These are phyloP conservation scores for Cassiopea xamachana DNA, from an alignment of 30 jellyfish, hydroid and myxozoan genomes.

Conservation along the genomic window DNA sequence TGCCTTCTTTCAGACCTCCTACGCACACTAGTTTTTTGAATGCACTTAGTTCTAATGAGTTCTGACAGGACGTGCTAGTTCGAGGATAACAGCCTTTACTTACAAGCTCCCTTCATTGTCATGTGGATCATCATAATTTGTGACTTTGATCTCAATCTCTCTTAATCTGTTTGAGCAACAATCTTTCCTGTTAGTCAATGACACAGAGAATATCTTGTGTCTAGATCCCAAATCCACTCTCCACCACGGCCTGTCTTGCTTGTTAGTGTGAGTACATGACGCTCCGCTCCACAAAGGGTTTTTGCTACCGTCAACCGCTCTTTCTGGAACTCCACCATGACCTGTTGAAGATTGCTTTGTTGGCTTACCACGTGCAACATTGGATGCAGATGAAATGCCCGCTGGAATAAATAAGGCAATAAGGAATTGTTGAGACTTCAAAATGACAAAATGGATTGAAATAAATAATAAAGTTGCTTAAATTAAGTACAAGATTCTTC, in stretches of 20 bases:
- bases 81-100: too few relatives aligned
- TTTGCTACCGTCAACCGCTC: slow-evolving; percentile 62
- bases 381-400: neutral
- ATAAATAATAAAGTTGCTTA: too few relatives aligned
- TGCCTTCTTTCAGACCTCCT: too few relatives aligned
- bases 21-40: too few relatives aligned
- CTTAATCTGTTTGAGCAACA: slow-evolving; percentile 60
- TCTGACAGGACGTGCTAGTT: too few relatives aligned
- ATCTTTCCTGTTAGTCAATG: slow-evolving; percentile 51
- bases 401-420: too few relatives aligned
- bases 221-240: slow-evolving; percentile 45
- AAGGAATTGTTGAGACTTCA: too few relatives aligned
- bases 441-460: too few relatives aligned
- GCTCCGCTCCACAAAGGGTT: slow-evolving; percentile 44
- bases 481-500: too few relatives aligned
- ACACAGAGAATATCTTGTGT: slow-evolving; percentile 13
- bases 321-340: slow-evolving; percentile 55
- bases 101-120: too few relatives aligned
- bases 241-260: slow-evolving; percentile 67
- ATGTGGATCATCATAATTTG: too few relatives aligned
- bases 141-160: neutral
- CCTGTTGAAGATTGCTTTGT: slow-evolving; percentile 59
- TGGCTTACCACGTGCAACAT: slow-evolving; percentile 63
- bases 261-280: slow-evolving; percentile 58
- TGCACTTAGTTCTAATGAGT: too few relatives aligned